phyloP scores from a whole-genome alignment of 1,140 invertebrate species.

The Maniola jurtina region DNA sequence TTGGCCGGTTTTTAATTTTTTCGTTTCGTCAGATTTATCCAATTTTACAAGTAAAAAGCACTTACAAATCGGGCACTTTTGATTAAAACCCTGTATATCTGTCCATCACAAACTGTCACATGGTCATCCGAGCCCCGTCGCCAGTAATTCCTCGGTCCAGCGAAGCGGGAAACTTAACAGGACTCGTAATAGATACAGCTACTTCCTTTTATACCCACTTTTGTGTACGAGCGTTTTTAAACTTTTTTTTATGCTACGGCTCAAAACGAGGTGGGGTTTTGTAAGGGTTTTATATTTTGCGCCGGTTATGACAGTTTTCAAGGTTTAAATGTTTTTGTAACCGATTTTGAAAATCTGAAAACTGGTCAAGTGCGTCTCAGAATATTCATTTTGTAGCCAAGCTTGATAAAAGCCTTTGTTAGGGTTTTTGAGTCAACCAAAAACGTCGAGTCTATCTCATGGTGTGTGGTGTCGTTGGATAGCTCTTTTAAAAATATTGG shows the following conservation, averaged over 20 bases:
- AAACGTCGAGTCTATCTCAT: too few species aligned
- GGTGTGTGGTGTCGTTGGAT: too few species aligned
- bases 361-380: too few species aligned
- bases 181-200: conserved; percentile 26
- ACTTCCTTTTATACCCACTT: conserved; percentile 21
- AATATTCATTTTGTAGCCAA: too few species aligned
- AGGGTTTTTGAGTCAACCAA: too few species aligned
- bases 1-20: too few species aligned
- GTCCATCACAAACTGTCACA: not conserved
- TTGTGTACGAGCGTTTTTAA: conserved; percentile 20
- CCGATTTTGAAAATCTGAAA: too few species aligned
- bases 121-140: conserved; percentile 8
- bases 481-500: too few species aligned
- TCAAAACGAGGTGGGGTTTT: not conserved
- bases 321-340: too few species aligned
- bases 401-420: too few species aligned
- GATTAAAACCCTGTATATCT: not conserved
- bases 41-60: too few species aligned
- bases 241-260: conserved; percentile 7
- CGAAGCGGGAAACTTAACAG: conserved; percentile 34
- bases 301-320: not conserved
- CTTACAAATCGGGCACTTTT: not conserved
- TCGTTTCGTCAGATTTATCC: too few species aligned
- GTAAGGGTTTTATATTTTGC: not conserved
- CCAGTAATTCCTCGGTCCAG: conserved; percentile 39